Percentiles rank a stretch among this genome's conserved stretches.
These are phyloP conservation scores for Azemiops feae DNA, from an alignment of 2,113 vertebrate genomes.

Conservation along the genomic window DNA sequence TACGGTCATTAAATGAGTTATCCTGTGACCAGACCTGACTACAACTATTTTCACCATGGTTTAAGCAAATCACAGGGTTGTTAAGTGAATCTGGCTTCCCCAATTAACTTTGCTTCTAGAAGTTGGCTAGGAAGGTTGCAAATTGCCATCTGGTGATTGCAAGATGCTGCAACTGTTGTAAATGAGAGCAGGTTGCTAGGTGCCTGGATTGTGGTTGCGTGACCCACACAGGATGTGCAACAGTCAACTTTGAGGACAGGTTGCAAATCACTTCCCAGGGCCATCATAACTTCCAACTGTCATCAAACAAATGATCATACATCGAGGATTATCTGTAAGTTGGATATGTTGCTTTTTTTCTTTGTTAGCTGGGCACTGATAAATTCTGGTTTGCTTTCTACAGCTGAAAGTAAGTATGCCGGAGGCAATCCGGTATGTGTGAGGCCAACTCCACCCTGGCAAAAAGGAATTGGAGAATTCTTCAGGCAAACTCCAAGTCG, in stretches of 20 bases:
- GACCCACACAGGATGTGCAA: neutral
- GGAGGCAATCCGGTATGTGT: constrained; percentile 84
- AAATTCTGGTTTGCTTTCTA: neutral
- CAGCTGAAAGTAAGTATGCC: constrained; percentile 77
- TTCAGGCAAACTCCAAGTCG: constrained; percentile 75
- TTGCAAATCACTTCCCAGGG: neutral
- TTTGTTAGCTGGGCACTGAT: neutral
- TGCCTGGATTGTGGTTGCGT: neutral
- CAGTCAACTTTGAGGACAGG: neutral
- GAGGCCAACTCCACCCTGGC: constrained; percentile 86
- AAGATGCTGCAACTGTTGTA: neutral
- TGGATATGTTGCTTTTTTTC: neutral
- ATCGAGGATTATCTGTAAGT: neutral
- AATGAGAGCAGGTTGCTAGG: neutral
- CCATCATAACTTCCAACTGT: neutral
- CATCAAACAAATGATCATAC: neutral
- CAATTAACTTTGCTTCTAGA: neutral
- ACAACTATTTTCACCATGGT: neutral
- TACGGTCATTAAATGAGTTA: neutral
- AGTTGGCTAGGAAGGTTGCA: neutral
- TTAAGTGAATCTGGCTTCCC: neutral
- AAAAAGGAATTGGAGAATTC: constrained; percentile 88
- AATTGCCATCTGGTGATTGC: neutral
- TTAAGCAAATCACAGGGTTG: no score
- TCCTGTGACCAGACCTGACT: neutral